Evolutionary conservation across 2,113 vertebrate genomes (phyloP).

Genomic region (Pluvialis apricaria): DNA sequence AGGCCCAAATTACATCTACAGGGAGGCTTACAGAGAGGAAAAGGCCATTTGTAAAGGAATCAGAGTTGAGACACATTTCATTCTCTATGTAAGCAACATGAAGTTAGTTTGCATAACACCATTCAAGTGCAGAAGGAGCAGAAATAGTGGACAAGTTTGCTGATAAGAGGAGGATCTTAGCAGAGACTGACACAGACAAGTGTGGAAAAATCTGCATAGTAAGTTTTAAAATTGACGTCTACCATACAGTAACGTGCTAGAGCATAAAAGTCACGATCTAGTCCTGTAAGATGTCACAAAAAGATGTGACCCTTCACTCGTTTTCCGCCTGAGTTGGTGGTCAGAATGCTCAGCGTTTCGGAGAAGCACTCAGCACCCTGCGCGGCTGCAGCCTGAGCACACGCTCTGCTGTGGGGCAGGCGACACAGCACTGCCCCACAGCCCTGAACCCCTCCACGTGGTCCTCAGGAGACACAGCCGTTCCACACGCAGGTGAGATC

Average conservation of each 20-base stretch:
- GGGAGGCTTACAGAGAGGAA: neutral
- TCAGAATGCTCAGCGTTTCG: accelerated
- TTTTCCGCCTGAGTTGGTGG: neutral
- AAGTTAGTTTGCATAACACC: neutral
- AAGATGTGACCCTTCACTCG: neutral
- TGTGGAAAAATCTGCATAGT: accelerated
- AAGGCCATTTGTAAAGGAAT: neutral
- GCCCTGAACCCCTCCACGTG: accelerated
- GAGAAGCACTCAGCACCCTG: neutral
- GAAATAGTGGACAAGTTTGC: neutral
- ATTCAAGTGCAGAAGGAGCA: neutral
- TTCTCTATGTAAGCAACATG: neutral
- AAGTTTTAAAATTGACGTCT: neutral
- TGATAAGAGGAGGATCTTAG: neutral
- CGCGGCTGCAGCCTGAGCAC: neutral
- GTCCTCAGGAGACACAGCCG: neutral
- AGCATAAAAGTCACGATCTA: neutral
- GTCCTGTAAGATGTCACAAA: neutral
- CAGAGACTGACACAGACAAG: neutral
- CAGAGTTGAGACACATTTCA: neutral
- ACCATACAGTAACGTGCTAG: accelerated
- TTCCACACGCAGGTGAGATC: neutral
- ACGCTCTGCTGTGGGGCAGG: too few species aligned
- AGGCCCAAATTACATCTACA: neutral
- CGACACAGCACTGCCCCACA: neutral